Percentiles rank a stretch among this genome's conserved stretches.
These are phyloP conservation scores for Drosophila ustulata DNA, from an alignment of 2,888 invertebrate species.

Conservation along the genomic window DNA sequence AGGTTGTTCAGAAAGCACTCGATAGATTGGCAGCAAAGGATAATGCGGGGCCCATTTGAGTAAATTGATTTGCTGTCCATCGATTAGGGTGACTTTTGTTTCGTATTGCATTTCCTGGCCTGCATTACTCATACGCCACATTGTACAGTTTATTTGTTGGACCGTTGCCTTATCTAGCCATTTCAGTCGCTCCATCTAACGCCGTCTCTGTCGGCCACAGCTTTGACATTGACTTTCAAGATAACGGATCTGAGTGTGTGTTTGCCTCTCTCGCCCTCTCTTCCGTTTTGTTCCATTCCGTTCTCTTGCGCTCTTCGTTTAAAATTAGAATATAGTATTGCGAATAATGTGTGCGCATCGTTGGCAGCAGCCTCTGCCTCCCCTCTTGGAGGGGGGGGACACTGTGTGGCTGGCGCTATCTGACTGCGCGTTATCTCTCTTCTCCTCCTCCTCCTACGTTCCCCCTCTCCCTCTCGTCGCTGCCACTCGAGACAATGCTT, in stretches of 20 bases:
- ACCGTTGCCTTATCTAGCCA: conserved; percentile 23
- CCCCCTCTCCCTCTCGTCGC: background rate
- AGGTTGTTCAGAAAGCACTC: background rate
- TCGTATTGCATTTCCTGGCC: conserved; percentile 19
- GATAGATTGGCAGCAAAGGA: background rate
- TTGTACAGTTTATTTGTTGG: conserved; percentile 32
- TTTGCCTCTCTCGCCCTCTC: background rate
- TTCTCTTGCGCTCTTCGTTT: conserved; percentile 29
- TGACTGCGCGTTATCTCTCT: conserved; percentile 49
- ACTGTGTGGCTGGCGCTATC: conserved; percentile 41
- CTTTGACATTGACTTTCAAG: conserved; percentile 80
- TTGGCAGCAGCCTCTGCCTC: background rate
- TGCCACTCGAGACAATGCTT: conserved; percentile 28
- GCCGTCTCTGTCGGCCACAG: conserved; percentile 33
- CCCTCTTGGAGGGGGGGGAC: background rate
- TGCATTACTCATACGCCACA: conserved; percentile 65
- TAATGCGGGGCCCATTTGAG: conserved; percentile 1
- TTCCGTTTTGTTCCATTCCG: background rate
- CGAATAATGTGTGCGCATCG: conserved; percentile 7
- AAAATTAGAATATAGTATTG: conserved; percentile 62
- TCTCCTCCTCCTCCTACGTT: conserved; percentile 10
- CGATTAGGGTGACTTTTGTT: background rate
- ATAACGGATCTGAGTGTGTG: conserved; percentile 46
- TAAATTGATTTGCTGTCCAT: conserved; percentile 11
- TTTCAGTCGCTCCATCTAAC: conserved; percentile 6